Conservation (phyloP, 1,140 invertebrate species). For the Spodoptera litura region DNA sequence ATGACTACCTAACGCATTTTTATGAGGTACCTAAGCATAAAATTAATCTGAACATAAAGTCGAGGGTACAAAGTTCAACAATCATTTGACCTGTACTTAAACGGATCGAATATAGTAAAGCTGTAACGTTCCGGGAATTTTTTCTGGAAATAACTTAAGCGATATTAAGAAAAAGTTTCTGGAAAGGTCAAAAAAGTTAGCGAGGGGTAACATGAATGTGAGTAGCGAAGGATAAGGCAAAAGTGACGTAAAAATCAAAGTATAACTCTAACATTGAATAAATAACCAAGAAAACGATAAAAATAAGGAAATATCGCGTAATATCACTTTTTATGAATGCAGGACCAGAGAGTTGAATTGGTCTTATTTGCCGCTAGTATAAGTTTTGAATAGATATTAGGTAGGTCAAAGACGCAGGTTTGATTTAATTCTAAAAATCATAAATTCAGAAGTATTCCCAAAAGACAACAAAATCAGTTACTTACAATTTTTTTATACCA, state of each 20-base stretch:
- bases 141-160: neutral
- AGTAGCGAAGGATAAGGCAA: neutral
- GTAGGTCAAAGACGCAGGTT: too few species aligned
- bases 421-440: too few species aligned
- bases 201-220: neutral
- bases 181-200: constrained; percentile 1
- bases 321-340: too few species aligned
- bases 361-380: too few species aligned
- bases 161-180: neutral
- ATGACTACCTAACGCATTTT: constrained; percentile 10
- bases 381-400: too few species aligned
- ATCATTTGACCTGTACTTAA: neutral
- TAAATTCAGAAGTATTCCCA: too few species aligned
- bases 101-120: too few species aligned
- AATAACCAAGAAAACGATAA: too few species aligned
- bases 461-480: too few species aligned
- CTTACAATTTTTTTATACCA: too few species aligned
- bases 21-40: neutral
- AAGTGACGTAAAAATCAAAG: neutral
- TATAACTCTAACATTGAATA: neutral
- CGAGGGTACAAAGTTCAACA: neutral
- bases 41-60: constrained; percentile 1
- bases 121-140: neutral
- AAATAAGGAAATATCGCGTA: too few species aligned
- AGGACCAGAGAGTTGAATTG: too few species aligned